Conservation (phyloP, 2,113 vertebrate species). For the Bucco capensis region DNA sequence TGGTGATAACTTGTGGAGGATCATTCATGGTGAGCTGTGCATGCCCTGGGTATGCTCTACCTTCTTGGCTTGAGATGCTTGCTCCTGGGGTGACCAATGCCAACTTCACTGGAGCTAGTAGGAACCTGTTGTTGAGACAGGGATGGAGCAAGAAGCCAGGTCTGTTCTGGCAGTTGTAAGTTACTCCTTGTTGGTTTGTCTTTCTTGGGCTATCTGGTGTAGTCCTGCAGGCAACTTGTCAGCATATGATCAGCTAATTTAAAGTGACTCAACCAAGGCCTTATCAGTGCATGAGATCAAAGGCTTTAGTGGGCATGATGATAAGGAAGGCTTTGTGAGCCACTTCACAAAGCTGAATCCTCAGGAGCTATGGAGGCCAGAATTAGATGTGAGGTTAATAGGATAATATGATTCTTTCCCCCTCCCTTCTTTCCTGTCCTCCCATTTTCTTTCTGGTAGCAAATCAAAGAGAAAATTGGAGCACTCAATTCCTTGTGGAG, state of each 20-base stretch:
- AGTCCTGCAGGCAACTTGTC: neutral
- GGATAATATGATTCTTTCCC: neutral
- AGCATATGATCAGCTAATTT: neutral
- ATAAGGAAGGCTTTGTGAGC: neutral
- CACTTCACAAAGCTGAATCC: constrained; percentile 11
- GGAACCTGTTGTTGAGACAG: neutral
- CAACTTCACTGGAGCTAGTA: neutral
- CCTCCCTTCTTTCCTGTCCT: too few relatives aligned
- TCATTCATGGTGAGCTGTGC: neutral
- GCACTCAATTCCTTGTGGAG: neutral
- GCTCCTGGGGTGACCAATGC: rapidly evolving
- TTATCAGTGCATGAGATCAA: neutral
- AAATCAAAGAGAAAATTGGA: neutral
- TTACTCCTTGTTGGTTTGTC: neutral
- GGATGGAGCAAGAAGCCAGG: rapidly evolving
- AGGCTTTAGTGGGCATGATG: neutral
- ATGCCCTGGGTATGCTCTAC: neutral
- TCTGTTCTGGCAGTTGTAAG: neutral
- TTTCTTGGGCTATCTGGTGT: neutral
- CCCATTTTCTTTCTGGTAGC: neutral
- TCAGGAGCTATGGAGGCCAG: constrained; percentile 1
- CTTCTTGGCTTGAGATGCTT: neutral
- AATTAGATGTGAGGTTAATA: constrained; percentile 27
- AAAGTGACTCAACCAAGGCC: neutral
- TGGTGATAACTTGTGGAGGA: too few relatives aligned